A percentile compares a stretch with the other conserved stretches of the same genome.
Conservation (phyloP, 2,888 invertebrate species). For the Coronaproctus castanopsis region DNA sequence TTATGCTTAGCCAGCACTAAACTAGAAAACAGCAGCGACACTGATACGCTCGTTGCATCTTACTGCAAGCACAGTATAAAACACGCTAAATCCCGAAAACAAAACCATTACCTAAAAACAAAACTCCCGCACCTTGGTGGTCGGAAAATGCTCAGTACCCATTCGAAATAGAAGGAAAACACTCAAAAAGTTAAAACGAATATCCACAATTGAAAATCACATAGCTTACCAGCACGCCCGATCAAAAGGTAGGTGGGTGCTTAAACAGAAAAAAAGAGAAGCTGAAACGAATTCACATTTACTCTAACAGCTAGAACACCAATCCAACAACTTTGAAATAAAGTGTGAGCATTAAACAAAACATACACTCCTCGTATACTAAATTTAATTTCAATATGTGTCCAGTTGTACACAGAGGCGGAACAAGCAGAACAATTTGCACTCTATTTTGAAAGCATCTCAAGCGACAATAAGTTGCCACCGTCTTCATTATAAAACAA, state of each 20-base stretch:
- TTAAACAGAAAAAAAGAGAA: neutral
- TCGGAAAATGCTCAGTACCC: neutral
- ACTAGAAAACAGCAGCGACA: neutral
- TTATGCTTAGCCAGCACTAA: neutral
- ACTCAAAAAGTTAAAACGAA: no score
- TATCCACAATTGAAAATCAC: neutral
- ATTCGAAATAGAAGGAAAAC: neutral
- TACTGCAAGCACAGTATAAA: neutral
- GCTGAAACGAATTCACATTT: neutral
- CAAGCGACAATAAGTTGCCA: neutral
- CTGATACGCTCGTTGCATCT: neutral
- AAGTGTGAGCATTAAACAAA: neutral
- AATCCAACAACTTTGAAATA: neutral
- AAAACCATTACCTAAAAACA: neutral
- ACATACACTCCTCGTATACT: neutral
- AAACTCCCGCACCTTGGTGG: neutral
- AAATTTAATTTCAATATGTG: neutral
- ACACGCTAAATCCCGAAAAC: neutral
- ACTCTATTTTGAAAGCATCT: neutral
- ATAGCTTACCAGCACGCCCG: neutral
- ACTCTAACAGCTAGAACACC: neutral
- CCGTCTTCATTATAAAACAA: neutral
- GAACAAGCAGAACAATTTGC: neutral
- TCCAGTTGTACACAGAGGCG: neutral
- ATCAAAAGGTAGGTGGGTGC: neutral